Evolutionary conservation across 2,888 invertebrate genomes (phyloP), one percentile per base, ranked within the genome.

Genomic region (Dicyrtoma fusca): DNA sequence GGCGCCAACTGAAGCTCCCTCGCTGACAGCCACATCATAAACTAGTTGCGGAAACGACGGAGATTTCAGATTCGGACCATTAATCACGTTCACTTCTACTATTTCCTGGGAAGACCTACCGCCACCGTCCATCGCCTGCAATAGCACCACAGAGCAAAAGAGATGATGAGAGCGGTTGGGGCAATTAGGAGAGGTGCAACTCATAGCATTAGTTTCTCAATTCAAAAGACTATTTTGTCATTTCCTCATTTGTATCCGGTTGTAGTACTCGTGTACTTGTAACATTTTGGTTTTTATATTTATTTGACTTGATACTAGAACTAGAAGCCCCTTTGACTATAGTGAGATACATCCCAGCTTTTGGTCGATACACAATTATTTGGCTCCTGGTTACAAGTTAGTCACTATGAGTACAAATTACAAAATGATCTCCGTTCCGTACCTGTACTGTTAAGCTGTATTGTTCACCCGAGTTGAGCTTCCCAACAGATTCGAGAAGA

Each of bases 11-110:
- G 93, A 90, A 2, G 92, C 94, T 1, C 94, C 94, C 83, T 95
- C 94, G 77, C 93, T 94, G 11, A 95, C 92, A 79, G 92, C 91
- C 1, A 93, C 91, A 82, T 92, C 92, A 83, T 95, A 94, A 1
- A 91, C 88, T n/a, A 90, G 84, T 72, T 92, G 90, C 1, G 90
- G 88, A 83, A 95, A 95, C 71, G 90, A 87, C 0, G 95, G 95
- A 10, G 93, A 91, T 76, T 89, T 90, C 11, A 86, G 91, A 85
- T 89, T 95, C 66, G 87, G 94, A 1, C 94, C 94, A 0, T 94
- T 92, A 11, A 91, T 90, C 0, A 95, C 90, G 3, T 89, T 88
- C 10, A 95, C 88, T 82, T 95, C 95, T 26, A 95, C 90, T 71
- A 95, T 94, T 4, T 92, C 91, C 83, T 94, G 94, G 1, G 91